Evolutionary conservation across 2,888 invertebrate species (phyloP), one percentile per base, ranked within the genome.

Genomic region (Baronia brevicornis): DNA sequence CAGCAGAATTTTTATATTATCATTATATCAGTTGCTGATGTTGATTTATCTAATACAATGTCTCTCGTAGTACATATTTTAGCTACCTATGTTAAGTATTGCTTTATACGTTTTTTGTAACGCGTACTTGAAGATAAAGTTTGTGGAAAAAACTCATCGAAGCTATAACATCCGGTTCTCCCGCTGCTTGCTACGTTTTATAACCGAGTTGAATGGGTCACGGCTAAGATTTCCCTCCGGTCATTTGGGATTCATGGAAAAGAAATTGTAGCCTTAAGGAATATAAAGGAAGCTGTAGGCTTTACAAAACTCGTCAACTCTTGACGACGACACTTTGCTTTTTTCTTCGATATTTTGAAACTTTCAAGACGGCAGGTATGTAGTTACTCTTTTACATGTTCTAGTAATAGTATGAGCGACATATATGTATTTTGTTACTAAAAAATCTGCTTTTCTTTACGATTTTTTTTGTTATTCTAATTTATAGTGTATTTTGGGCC

Each of bases 201-300:
- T 61, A 58, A 45, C 54, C 51, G 47, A 58, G 50, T 69, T 82
- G 84, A 84, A 82, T 75, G 62, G 80, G 80, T 82, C 80, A 79
- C 67, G 78, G 79, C 69, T 82, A 79, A 82, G 82, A 82, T 84
- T 82, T 84, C 84, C 84, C 84, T 79, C 70, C 72, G 84, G 84
- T 77, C 82, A 84, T 84, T 82, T 82, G 78, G 67, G 72, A 84
- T 84, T 82, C 84, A 84, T 84, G 80, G 79, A 66, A 75, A 64
- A 73, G 71, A 54, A 77, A 77, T 79, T 79, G 80, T 79, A 70
- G 80, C 84, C 78, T 71, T 60, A 70, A 73, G 82, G 67, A 65
- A 69, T 67, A 82, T 80, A 84, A 84, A 84, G 70, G 75, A 73
- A 62, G 75, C 80, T 71, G 69, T 59, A 68, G 77, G 79, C 79